phyloP scores from a whole-genome alignment of 2,797 vertebrate genomes.

The Poeciliopsis paucimaculata region DNA sequence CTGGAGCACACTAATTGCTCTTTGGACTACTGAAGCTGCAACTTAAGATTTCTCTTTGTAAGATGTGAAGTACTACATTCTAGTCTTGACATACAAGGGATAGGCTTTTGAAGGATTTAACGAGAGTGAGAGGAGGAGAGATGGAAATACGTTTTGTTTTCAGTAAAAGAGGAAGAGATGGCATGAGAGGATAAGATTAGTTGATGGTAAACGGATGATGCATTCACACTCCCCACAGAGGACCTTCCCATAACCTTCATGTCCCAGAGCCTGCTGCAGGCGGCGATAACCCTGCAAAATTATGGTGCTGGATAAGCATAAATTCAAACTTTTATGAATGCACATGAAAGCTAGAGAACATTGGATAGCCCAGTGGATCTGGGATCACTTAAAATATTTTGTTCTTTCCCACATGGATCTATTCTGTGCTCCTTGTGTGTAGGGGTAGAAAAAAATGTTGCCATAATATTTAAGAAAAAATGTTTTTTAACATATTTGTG shows the following conservation, averaged over 20 bases:
- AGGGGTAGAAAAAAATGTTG: background rate
- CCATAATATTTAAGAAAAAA: constrained; percentile 5
- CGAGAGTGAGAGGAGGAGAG: constrained; percentile 11
- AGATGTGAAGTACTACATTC: constrained; percentile 20
- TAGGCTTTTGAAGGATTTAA: constrained; percentile 23
- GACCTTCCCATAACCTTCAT: constrained; percentile 64
- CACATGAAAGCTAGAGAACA: background rate
- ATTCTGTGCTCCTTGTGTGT: constrained; percentile 6
- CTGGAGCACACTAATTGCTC: constrained; percentile 2
- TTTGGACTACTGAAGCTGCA: constrained; percentile 19
- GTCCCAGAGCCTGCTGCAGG: constrained; percentile 34
- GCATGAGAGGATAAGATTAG: constrained; percentile 9
- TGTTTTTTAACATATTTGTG: background rate
- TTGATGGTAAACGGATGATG: constrained; percentile 33
- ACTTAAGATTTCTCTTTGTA: constrained; percentile 18
- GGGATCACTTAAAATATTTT: constrained; percentile 20
- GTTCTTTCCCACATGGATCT: constrained; percentile 23
- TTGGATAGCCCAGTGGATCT: constrained; percentile 1
- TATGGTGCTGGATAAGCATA: background rate
- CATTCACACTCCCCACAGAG: constrained; percentile 30
- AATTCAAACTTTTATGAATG: constrained; percentile 10
- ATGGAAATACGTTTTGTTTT: background rate
- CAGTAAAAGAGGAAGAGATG: constrained; percentile 1
- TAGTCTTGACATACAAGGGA: background rate
- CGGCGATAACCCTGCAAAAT: background rate